Percentiles rank a stretch among this genome's conserved stretches.
phyloP scores from a whole-genome alignment of 2,888 invertebrate species.

The Rhagonycha lutea region DNA sequence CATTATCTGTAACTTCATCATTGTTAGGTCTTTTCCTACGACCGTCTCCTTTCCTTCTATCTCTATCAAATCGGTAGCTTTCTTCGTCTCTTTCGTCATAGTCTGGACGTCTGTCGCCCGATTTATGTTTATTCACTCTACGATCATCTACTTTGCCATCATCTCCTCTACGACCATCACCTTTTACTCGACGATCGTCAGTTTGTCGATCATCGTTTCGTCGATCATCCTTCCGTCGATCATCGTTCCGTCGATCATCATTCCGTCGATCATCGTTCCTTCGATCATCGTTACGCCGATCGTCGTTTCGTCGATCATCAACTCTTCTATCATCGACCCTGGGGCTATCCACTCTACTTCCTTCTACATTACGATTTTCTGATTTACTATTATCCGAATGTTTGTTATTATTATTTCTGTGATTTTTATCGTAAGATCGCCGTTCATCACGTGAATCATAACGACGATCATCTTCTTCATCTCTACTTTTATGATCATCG shows the following conservation, averaged over 20 bases:
- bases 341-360: background rate
- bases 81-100: conserved; percentile 24
- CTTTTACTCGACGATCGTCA: background rate
- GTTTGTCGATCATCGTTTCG: conserved; percentile 12
- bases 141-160: background rate
- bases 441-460: background rate
- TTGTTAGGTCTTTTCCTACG: conserved; percentile 28
- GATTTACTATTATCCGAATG: background rate
- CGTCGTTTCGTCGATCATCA: conserved; percentile 13
- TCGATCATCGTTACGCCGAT: background rate
- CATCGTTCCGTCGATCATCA: conserved; percentile 9
- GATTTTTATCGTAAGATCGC: conserved; percentile 2
- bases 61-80: conserved; percentile 23
- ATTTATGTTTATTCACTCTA: conserved; percentile 7
- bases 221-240: conserved; percentile 25
- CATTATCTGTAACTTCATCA: conserved; percentile 34
- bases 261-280: conserved; percentile 34
- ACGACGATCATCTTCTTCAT: conserved; percentile 19
- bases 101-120: conserved; percentile 7
- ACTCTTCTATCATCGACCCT: background rate
- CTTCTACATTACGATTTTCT: background rate
- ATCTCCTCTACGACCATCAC: background rate
- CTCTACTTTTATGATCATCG: conserved; percentile 38
- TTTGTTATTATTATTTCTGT: background rate
- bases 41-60: conserved; percentile 23